A percentile compares a stretch with the other conserved stretches of the same genome.
These are phyloP conservation scores for Mythimna loreyi DNA, from an alignment of 2,888 invertebrate species.

Conservation along the genomic window DNA sequence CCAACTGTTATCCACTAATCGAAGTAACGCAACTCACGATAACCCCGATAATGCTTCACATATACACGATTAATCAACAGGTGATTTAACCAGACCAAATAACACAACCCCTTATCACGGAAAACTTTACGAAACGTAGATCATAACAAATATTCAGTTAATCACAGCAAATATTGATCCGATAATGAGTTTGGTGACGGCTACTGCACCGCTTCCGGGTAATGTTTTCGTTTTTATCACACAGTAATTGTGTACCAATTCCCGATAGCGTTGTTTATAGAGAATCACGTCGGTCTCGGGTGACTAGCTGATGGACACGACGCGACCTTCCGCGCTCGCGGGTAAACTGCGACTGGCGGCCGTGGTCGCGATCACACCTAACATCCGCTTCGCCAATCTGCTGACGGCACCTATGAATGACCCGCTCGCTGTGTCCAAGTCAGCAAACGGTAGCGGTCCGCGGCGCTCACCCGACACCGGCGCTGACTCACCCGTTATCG, in stretches of 20 bases:
- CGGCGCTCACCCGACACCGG: conserved; percentile 60
- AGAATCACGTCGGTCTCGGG: conserved; percentile 73
- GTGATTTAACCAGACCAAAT: conserved; percentile 78
- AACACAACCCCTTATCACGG: conserved; percentile 66
- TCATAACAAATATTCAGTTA: conserved; percentile 65
- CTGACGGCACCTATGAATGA: conserved; percentile 78
- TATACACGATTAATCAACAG: conserved; percentile 72
- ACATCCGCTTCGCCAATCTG: conserved; percentile 75
- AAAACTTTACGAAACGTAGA: conserved; percentile 62
- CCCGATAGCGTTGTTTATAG: conserved; percentile 77
- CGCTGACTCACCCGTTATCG: conserved; percentile 87
- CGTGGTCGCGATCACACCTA: conserved; percentile 67
- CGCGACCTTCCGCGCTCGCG: conserved; percentile 79
- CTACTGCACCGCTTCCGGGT: conserved; percentile 69
- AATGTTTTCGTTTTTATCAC: conserved; percentile 83
- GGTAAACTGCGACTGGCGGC: conserved; percentile 74
- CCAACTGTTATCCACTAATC: conserved; percentile 74
- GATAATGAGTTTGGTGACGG: conserved; percentile 61
- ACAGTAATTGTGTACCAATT: conserved; percentile 70
- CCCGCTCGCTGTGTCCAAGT: conserved; percentile 72
- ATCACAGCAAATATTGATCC: conserved; percentile 72
- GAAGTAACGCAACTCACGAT: conserved; percentile 67
- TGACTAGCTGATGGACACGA: conserved; percentile 49
- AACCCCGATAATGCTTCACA: conserved; percentile 69
- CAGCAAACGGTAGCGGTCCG: conserved; percentile 69